Conservation (phyloP, 2,113 vertebrate species). For the Stictonetta naevosa region DNA sequence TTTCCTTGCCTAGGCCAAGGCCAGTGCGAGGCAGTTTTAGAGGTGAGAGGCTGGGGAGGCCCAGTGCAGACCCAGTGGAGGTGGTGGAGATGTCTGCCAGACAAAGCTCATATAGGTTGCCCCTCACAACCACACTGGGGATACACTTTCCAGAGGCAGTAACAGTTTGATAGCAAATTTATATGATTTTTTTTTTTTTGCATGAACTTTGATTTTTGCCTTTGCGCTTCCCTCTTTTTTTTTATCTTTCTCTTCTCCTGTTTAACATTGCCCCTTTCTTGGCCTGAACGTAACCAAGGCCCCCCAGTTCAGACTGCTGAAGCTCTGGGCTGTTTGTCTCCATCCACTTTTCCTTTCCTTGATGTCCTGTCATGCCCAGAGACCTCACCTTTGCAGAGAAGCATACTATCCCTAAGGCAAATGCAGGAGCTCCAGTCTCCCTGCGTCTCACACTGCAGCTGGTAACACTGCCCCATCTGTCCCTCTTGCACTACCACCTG, state of each 20-base stretch:
- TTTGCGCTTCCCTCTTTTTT: background rate
- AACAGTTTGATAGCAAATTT: background rate
- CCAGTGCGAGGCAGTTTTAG: background rate
- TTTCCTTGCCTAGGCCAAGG: background rate
- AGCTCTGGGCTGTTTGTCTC: background rate
- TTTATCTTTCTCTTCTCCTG: background rate
- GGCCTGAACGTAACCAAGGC: background rate
- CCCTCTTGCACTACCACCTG: background rate
- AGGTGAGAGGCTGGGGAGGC: background rate
- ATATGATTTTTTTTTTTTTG: background rate
- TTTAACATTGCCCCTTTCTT: background rate
- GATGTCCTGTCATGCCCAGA: background rate
- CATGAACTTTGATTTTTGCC: background rate
- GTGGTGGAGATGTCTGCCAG: too few relatives aligned
- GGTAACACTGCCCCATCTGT: fast-evolving
- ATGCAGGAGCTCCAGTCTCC: background rate
- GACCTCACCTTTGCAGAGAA: background rate
- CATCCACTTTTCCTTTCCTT: background rate
- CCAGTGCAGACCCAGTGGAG: background rate
- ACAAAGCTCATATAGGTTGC: background rate
- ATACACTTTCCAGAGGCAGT: background rate
- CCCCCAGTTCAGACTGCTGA: background rate
- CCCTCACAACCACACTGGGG: background rate
- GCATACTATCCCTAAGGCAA: background rate
- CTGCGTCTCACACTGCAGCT: background rate